phyloP scores from a whole-genome alignment of 1,140 invertebrate species.

The Popillia japonica region DNA sequence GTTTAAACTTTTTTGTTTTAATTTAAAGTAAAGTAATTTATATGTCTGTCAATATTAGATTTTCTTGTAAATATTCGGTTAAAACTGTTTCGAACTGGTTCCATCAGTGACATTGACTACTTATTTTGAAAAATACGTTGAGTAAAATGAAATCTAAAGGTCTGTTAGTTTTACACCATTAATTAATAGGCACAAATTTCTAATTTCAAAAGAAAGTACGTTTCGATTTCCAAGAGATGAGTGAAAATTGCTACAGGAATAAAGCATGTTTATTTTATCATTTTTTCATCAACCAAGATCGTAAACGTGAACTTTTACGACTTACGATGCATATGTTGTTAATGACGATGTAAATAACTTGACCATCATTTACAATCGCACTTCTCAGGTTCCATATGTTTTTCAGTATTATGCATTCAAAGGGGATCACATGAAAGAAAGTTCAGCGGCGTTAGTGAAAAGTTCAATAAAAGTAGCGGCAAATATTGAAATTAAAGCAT shows the following conservation, averaged over 20 bases:
- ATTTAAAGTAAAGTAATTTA: too few species aligned
- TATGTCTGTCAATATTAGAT: too few species aligned
- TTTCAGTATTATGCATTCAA: background rate
- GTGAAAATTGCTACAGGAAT: background rate
- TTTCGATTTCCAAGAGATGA: background rate
- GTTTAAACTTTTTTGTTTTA: too few species aligned
- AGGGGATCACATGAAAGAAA: background rate
- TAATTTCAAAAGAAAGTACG: background rate
- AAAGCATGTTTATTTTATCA: constrained; percentile 23
- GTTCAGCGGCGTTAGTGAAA: background rate
- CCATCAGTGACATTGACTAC: too few species aligned
- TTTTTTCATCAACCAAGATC: constrained; percentile 25
- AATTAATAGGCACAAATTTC: background rate
- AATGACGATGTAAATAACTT: constrained; percentile 23
- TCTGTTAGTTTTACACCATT: background rate
- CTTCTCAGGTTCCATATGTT: background rate
- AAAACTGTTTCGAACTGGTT: too few species aligned
- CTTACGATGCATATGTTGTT: constrained; percentile 7
- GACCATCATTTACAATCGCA: constrained; percentile 8
- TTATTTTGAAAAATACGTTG: too few species aligned
- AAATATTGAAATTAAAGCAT: background rate
- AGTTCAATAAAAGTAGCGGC: background rate
- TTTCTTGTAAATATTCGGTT: too few species aligned
- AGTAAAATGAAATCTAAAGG: too few species aligned
- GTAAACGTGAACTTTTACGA: constrained; percentile 14